Conservation (phyloP, 2,888 invertebrate genomes). For the Coremacera marginata region DNA sequence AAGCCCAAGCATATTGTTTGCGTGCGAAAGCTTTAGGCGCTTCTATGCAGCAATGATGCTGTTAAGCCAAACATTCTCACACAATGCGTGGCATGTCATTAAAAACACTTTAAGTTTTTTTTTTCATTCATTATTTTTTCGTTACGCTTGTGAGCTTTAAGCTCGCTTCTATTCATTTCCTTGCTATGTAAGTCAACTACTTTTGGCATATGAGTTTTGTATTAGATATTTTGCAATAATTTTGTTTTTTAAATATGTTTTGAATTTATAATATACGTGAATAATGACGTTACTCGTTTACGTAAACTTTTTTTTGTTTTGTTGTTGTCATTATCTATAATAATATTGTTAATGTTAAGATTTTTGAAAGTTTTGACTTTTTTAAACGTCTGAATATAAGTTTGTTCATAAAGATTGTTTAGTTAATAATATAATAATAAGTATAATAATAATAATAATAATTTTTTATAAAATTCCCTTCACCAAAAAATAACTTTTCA, state of each 20-base stretch:
- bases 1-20: too few species aligned
- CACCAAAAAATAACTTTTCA: background rate
- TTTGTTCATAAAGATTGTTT: background rate
- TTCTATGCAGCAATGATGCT: too few species aligned
- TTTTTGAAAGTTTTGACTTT: slow-evolving; percentile 20
- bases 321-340: background rate
- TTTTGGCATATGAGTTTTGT: slow-evolving; percentile 16
- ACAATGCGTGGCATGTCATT: too few species aligned
- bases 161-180: too few species aligned
- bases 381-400: slow-evolving; percentile 6
- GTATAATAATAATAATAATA: background rate
- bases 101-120: too few species aligned
- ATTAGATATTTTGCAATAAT: too few species aligned
- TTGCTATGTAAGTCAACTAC: background rate
- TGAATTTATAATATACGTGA: background rate
- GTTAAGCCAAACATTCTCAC: too few species aligned
- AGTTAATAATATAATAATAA: background rate
- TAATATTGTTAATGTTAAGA: slow-evolving; percentile 16
- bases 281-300: background rate
- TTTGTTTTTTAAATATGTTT: background rate
- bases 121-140: too few species aligned
- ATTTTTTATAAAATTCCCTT: background rate
- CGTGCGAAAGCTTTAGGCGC: too few species aligned
- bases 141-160: too few species aligned
- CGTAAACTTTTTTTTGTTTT: background rate